A percentile compares a stretch with the other conserved stretches of the same genome.
phyloP scores from a whole-genome alignment of 92 coral and sea anemone genomes.

The Bergia puertoricense region DNA sequence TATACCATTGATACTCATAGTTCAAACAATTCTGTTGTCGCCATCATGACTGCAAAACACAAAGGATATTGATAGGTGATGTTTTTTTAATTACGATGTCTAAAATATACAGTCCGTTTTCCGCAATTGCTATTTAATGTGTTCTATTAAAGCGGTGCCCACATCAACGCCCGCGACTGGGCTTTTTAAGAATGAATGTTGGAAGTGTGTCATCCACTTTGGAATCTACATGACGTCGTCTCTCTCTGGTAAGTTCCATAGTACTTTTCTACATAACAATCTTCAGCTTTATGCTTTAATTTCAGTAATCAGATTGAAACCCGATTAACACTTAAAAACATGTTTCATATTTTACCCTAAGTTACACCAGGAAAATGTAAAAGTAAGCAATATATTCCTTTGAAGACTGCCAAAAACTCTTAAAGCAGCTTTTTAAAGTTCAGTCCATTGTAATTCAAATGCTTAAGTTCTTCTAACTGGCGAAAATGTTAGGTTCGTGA shows the following conservation, averaged over 20 bases:
- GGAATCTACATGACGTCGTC: background rate
- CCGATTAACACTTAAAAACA: background rate
- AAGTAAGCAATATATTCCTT: no score
- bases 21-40: background rate
- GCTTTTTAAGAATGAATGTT: background rate
- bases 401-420: no score
- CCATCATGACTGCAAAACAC: background rate
- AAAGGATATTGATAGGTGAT: background rate
- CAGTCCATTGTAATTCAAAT: no score
- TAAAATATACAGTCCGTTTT: background rate
- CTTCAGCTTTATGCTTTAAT: background rate
- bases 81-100: background rate
- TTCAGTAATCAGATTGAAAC: background rate
- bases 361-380: no score
- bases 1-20: background rate
- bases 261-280: background rate
- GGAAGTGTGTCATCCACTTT: background rate
- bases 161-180: background rate
- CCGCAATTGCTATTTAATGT: background rate
- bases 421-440: no score
- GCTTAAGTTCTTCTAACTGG: no score
- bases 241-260: background rate
- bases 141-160: no score
- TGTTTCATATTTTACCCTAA: no score
- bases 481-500: no score